Conservation (phyloP, 2,113 vertebrate species). For the Toxotes jaculatrix region DNA sequence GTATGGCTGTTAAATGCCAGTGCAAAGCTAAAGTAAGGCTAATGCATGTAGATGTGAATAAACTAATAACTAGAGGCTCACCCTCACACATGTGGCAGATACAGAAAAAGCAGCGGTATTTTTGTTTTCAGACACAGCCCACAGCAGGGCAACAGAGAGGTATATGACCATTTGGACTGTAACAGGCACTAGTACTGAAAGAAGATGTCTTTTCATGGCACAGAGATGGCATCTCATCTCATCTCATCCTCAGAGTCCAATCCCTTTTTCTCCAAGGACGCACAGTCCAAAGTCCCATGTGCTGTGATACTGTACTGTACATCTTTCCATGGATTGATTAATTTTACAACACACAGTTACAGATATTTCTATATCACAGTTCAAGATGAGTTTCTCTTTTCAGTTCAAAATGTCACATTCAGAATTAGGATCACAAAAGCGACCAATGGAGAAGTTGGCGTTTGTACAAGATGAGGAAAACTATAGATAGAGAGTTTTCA, state of each 20-base stretch:
- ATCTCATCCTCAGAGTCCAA: not conserved
- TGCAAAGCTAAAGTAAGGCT: not conserved
- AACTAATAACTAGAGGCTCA: not conserved
- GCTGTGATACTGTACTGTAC: constrained; percentile 6
- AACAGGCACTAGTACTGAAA: constrained; percentile 43
- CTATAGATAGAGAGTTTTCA: constrained; percentile 2
- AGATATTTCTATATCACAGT: constrained; percentile 25
- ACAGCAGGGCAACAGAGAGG: not conserved
- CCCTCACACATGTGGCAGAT: not conserved
- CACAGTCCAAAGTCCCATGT: not conserved
- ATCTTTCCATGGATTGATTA: not conserved
- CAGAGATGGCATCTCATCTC: constrained; percentile 2
- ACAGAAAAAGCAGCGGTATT: constrained; percentile 8
- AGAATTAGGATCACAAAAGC: constrained; percentile 36
- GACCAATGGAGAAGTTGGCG: constrained; percentile 13
- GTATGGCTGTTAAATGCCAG: not conserved
- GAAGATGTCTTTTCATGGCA: constrained; percentile 5
- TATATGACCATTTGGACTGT: constrained; percentile 6
- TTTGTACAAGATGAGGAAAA: constrained; percentile 45
- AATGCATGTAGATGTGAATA: not conserved
- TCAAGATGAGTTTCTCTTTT: constrained; percentile 25
- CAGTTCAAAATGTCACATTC: constrained; percentile 53
- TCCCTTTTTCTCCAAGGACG: not conserved
- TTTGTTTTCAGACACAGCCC: constrained; percentile 45
- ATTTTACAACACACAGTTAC: constrained; percentile 48